Evolutionary conservation across 2,113 vertebrate genomes (phyloP).

Genomic region (Charina bottae): DNA sequence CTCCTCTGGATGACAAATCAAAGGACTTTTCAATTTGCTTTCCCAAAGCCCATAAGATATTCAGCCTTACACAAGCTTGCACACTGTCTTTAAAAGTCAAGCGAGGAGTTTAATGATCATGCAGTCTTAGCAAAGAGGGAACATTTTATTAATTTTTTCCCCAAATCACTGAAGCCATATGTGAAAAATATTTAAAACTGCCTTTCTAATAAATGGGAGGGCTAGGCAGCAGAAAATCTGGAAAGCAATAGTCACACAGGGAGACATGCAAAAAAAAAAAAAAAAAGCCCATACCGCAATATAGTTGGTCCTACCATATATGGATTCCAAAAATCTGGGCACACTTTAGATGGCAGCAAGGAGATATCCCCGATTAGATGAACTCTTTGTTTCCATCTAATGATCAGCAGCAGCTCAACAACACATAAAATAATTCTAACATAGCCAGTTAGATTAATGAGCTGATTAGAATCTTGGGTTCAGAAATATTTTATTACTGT

Average conservation of each 20-base stretch:
- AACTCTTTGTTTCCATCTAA: background rate
- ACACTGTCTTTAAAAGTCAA: background rate
- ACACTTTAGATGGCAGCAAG: background rate
- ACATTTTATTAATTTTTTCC: background rate
- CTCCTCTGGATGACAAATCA: background rate
- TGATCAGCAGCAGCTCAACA: background rate
- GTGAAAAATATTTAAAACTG: background rate
- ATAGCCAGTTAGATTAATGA: no score
- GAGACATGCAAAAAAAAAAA: background rate
- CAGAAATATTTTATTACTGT: no score
- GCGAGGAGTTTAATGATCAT: background rate
- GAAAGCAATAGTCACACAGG: background rate
- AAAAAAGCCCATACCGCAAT: background rate
- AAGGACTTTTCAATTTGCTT: background rate
- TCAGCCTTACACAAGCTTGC: background rate
- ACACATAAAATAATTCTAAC: background rate
- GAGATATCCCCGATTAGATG: background rate
- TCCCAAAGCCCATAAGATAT: background rate
- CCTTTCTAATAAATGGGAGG: background rate
- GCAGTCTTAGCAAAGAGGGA: background rate
- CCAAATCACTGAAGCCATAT: background rate
- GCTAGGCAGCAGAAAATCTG: background rate
- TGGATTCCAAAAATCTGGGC: background rate
- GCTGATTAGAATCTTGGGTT: no score
- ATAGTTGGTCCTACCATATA: no score